A percentile compares a stretch with the other conserved stretches of the same genome.
phyloP scores from a whole-genome alignment of 2,113 vertebrate species.

The Osmerus eperlanus region DNA sequence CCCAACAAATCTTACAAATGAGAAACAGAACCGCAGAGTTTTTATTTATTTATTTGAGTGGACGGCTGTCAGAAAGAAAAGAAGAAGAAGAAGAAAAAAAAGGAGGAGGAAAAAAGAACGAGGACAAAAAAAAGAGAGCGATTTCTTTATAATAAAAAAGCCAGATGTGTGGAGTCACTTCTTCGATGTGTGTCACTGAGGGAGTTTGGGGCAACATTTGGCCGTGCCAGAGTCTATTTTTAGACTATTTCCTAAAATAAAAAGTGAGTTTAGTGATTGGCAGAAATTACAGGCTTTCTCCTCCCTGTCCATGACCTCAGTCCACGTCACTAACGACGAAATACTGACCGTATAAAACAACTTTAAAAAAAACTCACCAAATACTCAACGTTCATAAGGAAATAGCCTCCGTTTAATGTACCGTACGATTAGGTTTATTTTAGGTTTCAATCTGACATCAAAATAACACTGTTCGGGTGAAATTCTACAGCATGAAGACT shows the following conservation, averaged over 20 bases:
- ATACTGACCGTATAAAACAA: constrained; percentile 62
- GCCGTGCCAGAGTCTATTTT: constrained; percentile 58
- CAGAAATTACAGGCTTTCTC: constrained; percentile 37
- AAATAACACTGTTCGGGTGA: background rate
- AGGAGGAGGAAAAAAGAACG: too few species aligned
- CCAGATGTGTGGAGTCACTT: constrained; percentile 64
- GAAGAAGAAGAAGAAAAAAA: constrained; percentile 16
- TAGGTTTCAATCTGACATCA: background rate
- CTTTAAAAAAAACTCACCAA: constrained; percentile 53
- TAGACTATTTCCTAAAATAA: constrained; percentile 67
- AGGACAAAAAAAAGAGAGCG: background rate
- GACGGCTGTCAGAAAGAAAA: constrained; percentile 5
- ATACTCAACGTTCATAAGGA: constrained; percentile 42
- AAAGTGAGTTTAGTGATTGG: constrained; percentile 60
- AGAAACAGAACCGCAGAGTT: constrained; percentile 47
- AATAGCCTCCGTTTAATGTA: constrained; percentile 44
- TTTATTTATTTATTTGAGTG: constrained; percentile 12
- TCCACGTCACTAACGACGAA: constrained; percentile 69
- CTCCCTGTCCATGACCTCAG: constrained; percentile 60
- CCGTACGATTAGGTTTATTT: constrained; percentile 38
- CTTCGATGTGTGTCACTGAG: constrained; percentile 63
- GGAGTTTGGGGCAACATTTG: constrained; percentile 58
- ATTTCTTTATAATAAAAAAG: constrained; percentile 52
- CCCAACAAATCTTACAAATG: constrained; percentile 48
- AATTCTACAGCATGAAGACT: background rate